Percentiles rank a stretch among this genome's conserved stretches.
These are phyloP conservation scores for Ceyx melanurus DNA, from an alignment of 2,113 vertebrate genomes.

Conservation along the genomic window DNA sequence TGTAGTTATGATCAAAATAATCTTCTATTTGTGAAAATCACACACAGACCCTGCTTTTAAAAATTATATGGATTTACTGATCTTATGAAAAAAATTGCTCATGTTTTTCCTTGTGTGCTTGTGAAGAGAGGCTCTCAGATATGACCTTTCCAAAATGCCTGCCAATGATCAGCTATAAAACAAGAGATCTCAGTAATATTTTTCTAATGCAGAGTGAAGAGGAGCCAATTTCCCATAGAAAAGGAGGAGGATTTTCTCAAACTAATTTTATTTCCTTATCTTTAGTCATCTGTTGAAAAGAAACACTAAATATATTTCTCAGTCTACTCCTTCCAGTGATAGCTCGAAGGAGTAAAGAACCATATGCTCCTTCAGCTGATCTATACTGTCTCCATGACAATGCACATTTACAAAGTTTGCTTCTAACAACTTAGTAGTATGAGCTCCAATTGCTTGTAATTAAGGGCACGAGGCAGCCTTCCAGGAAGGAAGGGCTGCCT, in stretches of 20 bases:
- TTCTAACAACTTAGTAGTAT: slow-evolving; percentile 30
- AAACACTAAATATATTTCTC: slow-evolving; percentile 64
- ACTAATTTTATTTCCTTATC: slow-evolving; percentile 70
- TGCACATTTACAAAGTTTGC: slow-evolving; percentile 68
- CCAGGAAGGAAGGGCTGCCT: background rate
- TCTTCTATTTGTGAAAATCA: background rate
- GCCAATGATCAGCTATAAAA: background rate
- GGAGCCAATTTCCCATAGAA: slow-evolving; percentile 45
- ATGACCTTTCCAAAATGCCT: slow-evolving; percentile 16
- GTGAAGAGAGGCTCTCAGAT: background rate
- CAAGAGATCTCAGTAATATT: slow-evolving; percentile 24
- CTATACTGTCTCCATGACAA: slow-evolving; percentile 70
- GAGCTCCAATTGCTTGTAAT: background rate
- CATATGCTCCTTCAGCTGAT: slow-evolving; percentile 70
- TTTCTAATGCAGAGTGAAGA: slow-evolving; percentile 46
- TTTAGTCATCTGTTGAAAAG: slow-evolving; percentile 67
- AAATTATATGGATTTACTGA: too few species aligned
- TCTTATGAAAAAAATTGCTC: background rate
- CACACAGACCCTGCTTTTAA: background rate
- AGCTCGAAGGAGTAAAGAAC: slow-evolving; percentile 71
- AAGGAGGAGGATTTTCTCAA: slow-evolving; percentile 63
- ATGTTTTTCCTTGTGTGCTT: background rate
- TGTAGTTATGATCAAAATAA: background rate
- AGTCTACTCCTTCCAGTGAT: slow-evolving; percentile 70
- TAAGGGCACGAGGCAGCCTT: background rate